Percentiles rank a stretch among this genome's conserved stretches.
These are phyloP conservation scores for Jordanella pulchra DNA, from an alignment of 2,797 vertebrate species.

Conservation along the genomic window DNA sequence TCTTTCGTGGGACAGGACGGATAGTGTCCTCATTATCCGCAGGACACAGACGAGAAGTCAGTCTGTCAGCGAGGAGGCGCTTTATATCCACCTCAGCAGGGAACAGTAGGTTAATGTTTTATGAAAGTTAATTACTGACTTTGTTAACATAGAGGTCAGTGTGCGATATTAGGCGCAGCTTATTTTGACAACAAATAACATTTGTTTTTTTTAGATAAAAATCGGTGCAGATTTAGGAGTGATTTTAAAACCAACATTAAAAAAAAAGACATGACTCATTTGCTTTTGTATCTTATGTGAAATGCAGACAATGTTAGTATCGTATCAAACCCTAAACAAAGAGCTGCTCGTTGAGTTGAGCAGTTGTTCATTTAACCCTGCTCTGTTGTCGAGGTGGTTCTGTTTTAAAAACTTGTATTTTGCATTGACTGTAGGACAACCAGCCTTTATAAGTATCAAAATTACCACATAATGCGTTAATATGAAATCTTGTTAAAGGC, in stretches of 20 bases:
- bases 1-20: conserved; percentile 55
- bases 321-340: not conserved
- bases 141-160: conserved; percentile 47
- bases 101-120: conserved; percentile 68
- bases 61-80: conserved; percentile 37
- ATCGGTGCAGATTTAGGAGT: too few species aligned
- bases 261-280: too few species aligned
- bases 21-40: conserved; percentile 29
- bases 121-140: not conserved
- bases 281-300: too few species aligned
- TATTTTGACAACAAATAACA: not conserved
- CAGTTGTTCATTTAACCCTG: not conserved
- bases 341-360: not conserved
- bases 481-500: not conserved
- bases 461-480: not conserved
- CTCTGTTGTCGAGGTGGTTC: not conserved
- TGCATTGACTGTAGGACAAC: not conserved
- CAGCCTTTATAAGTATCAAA: not conserved
- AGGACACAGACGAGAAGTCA: conserved; percentile 21
- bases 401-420: not conserved
- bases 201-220: not conserved
- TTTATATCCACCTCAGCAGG: conserved; percentile 51
- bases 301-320: not conserved
- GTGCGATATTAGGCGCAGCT: not conserved
- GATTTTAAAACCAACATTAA: too few species aligned